Percentiles rank a stretch among this genome's conserved stretches.
These are phyloP conservation scores for Ommatoiulus sabulosus DNA, from an alignment of 2,888 invertebrate genomes.

Conservation along the genomic window DNA sequence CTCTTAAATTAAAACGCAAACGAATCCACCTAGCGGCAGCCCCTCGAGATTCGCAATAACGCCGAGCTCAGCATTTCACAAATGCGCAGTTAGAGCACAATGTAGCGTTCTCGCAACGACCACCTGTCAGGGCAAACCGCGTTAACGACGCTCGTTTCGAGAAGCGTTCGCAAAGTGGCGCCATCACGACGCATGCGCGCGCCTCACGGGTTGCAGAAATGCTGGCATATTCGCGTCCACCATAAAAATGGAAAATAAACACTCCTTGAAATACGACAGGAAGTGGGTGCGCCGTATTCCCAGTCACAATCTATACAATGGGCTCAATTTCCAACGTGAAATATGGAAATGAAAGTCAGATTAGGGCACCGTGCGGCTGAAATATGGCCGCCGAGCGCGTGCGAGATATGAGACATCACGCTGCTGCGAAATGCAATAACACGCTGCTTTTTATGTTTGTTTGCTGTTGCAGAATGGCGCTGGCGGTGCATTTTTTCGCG, in stretches of 20 bases:
- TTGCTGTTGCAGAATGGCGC: conserved; percentile 23
- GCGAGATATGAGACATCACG: conserved; percentile 26
- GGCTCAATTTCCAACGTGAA: conserved; percentile 34
- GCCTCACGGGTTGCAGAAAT: neutral
- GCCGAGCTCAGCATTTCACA: neutral
- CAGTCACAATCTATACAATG: conserved; percentile 9
- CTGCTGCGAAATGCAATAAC: neutral
- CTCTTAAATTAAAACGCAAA: neutral
- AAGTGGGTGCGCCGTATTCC: conserved; percentile 9
- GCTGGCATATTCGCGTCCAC: conserved; percentile 7
- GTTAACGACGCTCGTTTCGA: neutral
- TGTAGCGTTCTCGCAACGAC: neutral
- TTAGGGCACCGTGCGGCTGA: neutral
- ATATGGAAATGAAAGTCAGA: conserved; percentile 43
- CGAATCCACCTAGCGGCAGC: neutral
- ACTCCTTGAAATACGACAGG: neutral
- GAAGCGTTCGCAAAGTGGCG: neutral
- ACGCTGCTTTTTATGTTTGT: conserved; percentile 39
- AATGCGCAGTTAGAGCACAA: neutral
- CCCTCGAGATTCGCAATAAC: neutral
- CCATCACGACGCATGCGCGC: neutral
- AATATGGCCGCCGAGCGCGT: neutral
- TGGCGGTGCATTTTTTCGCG: conserved; percentile 7
- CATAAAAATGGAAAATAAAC: neutral
- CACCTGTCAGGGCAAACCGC: neutral